These are phyloP conservation scores for Sphyrna mokarran DNA, from an alignment of 2,113 vertebrate genomes.

Conservation along the genomic window DNA sequence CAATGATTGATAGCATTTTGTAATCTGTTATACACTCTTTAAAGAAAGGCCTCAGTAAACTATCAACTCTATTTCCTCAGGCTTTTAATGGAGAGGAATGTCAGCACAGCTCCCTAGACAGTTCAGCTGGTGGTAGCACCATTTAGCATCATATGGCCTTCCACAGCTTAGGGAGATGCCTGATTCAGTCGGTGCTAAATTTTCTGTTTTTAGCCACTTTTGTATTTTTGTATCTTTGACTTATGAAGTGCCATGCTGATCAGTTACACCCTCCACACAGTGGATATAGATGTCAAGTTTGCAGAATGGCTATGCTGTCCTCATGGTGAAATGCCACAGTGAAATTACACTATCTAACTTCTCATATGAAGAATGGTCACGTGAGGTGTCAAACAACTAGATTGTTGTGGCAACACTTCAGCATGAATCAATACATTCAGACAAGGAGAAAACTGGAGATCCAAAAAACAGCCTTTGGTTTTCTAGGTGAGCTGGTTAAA, in stretches of 20 bases:
- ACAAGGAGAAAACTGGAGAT: not conserved
- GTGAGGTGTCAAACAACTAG: not conserved
- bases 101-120: not conserved
- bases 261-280: not conserved
- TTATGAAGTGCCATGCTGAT: not conserved
- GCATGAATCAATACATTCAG: not conserved
- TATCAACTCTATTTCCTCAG: not conserved
- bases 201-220: not conserved
- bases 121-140: too few species aligned
- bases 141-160: not conserved
- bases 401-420: not conserved
- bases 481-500: not conserved
- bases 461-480: not conserved
- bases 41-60: not conserved
- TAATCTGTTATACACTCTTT: not conserved
- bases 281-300: not conserved
- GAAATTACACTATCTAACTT: not conserved
- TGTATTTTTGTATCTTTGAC: not conserved
- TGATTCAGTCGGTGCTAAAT: not conserved
- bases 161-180: not conserved
- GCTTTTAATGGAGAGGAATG: not conserved
- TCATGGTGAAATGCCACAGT: not conserved
- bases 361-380: not conserved
- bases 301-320: not conserved
- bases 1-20: not conserved